A percentile compares a stretch with the other conserved stretches of the same genome.
These are phyloP conservation scores for Teleogryllus oceanicus DNA, from an alignment of 2,888 invertebrate genomes.

Conservation along the genomic window DNA sequence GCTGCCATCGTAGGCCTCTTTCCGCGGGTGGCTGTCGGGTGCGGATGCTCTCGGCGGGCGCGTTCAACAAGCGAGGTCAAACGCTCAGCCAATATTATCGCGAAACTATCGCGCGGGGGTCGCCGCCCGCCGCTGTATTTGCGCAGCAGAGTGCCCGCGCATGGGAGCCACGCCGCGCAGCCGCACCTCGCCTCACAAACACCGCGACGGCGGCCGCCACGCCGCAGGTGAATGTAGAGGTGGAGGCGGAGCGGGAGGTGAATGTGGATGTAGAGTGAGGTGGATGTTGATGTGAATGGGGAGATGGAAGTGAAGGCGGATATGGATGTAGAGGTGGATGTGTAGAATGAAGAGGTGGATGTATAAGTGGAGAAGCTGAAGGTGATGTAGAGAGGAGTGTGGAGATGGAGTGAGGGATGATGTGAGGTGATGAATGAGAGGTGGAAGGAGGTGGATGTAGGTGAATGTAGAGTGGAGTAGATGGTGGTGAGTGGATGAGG, in stretches of 20 bases:
- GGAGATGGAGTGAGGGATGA: too few relatives aligned
- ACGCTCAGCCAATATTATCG: slow-evolving; percentile 18
- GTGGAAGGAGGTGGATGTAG: too few relatives aligned
- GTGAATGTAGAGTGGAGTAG: too few relatives aligned
- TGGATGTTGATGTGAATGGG: too few relatives aligned
- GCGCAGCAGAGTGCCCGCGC: not conserved
- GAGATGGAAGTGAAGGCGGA: not conserved
- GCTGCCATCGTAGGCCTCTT: too few relatives aligned
- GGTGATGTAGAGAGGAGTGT: too few relatives aligned
- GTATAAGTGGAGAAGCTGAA: too few relatives aligned
- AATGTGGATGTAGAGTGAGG: not conserved
- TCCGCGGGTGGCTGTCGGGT: not conserved
- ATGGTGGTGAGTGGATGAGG: too few relatives aligned
- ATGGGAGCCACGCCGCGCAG: not conserved
- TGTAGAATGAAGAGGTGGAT: too few relatives aligned
- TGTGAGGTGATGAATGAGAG: too few relatives aligned
- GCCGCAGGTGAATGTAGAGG: not conserved
- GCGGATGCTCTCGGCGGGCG: not conserved
- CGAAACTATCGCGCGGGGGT: not conserved
- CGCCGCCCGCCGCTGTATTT: not conserved
- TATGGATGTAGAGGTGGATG: not conserved
- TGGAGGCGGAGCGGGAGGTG: not conserved
- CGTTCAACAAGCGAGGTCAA: slow-evolving; percentile 18
- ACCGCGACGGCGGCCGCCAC: not conserved
- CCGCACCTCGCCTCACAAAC: not conserved